phyloP scores from a whole-genome alignment of 2,113 vertebrate genomes.

The Forbesichthys agassizii region DNA sequence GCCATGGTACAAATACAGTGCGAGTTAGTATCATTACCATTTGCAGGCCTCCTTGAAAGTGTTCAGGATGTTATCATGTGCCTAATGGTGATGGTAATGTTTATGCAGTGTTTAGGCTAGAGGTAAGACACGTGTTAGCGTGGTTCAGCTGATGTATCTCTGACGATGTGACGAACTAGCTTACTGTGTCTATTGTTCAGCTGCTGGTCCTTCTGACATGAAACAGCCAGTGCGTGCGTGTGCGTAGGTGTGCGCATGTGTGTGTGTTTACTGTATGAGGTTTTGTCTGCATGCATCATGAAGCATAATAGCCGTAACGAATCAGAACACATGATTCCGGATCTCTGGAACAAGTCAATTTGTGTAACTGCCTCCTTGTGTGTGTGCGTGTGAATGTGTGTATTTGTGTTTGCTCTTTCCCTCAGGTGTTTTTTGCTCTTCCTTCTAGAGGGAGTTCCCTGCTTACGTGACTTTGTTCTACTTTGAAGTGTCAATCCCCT shows the following conservation, averaged over 20 bases:
- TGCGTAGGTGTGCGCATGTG: conserved; percentile 5
- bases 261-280: conserved; percentile 1
- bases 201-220: conserved; percentile 34
- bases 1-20: neutral
- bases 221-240: conserved; percentile 17
- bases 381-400: neutral
- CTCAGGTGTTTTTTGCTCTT: conserved; percentile 60
- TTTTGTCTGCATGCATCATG: conserved; percentile 32
- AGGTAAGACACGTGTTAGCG: conserved; percentile 38
- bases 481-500: conserved; percentile 61
- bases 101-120: conserved; percentile 59
- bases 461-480: conserved; percentile 18
- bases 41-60: neutral
- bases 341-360: conserved; percentile 27
- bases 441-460: conserved; percentile 15
- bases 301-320: conserved; percentile 50
- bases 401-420: neutral
- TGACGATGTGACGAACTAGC: conserved; percentile 45
- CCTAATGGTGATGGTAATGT: conserved; percentile 32
- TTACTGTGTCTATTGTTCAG: conserved; percentile 45
- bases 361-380: neutral
- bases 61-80: conserved; percentile 4
- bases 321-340: conserved; percentile 41
- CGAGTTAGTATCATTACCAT: neutral
- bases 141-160: conserved; percentile 41